Evolutionary conservation across 2,113 vertebrate genomes (phyloP), one percentile per base, ranked within the genome.

Genomic region (Pelobates fuscus): DNA sequence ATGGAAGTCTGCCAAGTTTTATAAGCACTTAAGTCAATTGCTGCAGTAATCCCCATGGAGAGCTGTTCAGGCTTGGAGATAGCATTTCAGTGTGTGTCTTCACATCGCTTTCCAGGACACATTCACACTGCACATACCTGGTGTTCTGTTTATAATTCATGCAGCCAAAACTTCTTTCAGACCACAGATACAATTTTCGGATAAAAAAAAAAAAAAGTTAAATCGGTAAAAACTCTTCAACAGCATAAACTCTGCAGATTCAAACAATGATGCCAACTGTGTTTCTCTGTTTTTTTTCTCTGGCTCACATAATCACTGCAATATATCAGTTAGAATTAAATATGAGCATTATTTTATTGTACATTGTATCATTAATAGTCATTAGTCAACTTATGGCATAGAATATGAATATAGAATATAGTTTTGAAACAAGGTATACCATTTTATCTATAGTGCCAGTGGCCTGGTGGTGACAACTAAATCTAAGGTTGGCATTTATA

Each of bases 1-100:
- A 62, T 72, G 70, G 70, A 72, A 63, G 18, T 63, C 70, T 63
- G 70, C 70, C 70, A 72, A 37, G 44, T 41, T 63, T 72, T 72
- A 63, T 54, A 64, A 63, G 70, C 70, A 72, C 70, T 72, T 64
- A 72, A 72, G 70, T 72, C 70, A 72, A 72, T 72, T 72, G 70
- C 70, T 64, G 44, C 70, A 72, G 70, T 63, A 72, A 72, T 72
- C 70, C 60, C 70, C 8, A 20, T 37, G 44, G 70, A 72, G 70
- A 72, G 27, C 43, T 71, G 69, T 58, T 62, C 25, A 62, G 20
- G 59, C 59, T 63, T 23, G 21, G 43, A 54, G 43, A 72, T 72
- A 72, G 43, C 59, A 54, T 72, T 72, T 72, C 70, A 72, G 60
- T 63, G 27, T 49, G 43, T 64, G 59, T 23, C 43, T 72, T 58